Base-by-base conservation (phyloP, 1,140 invertebrate genomes). In the Anastrepha ludens region DNA sequence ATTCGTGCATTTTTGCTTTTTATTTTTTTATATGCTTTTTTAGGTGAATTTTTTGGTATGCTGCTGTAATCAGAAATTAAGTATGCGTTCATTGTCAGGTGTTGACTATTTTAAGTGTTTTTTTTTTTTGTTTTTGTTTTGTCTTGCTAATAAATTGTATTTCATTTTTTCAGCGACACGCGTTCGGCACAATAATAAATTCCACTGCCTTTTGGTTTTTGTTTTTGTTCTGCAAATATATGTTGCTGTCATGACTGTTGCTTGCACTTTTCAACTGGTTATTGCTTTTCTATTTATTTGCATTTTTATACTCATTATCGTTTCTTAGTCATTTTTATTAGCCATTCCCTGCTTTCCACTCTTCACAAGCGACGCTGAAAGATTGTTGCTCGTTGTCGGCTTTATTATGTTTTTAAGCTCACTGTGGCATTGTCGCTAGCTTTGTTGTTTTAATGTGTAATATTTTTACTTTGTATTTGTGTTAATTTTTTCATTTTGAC, bases 311-410 rank as follows among this genome's bases (percentile, higher is more conserved):
- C 20, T 2, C 64, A 67, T 67, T 67, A 67, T 41, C 64, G 67
- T 7, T 41, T 15, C 3, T 74, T 74, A 44, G 67, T 74, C 67
- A 74, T 47, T 74, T 74, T 74, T 47, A 74, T 44, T 74, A 74
- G 67, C 67, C 39, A 47, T 74, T 74, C 41, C 4, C 60, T 62
- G 60, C 4, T 55, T 55, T 2, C 6, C 50, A 55, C 6, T 55
- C 6, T 11, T 6, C 50, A 55, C 50, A 55, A 55, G 29, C 29
- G 29, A 29, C 29, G 29, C 29, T 55, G 50, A 55, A 6, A 8
- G 50, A 55, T 11, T 55, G 50, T 11, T 55, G 50, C 50, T 55
- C 11, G 11, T 55, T 55, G 50, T 55, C 11, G 50, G 50, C 50
- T 55, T 55, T 55, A 55, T 29, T 29, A 29, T 29, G 1, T 29